These are phyloP conservation scores for Rhinichthys osculus DNA, from an alignment of 2,797 vertebrate species.

Conservation along the genomic window DNA sequence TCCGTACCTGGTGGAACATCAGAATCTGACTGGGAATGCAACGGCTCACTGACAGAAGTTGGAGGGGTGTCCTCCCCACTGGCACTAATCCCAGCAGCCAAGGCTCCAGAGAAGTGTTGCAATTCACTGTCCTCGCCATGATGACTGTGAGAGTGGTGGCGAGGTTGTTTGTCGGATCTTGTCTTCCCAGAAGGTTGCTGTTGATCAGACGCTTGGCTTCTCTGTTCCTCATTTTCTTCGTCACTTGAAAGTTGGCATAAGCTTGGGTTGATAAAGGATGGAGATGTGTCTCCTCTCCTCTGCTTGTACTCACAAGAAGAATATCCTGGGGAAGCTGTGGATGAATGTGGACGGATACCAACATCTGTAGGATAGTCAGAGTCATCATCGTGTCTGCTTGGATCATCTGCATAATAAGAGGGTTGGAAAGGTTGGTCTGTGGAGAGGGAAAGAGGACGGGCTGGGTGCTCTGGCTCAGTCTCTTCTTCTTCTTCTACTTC, in stretches of 20 bases:
- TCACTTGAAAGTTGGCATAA: slow-evolving; percentile 85
- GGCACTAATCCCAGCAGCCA: slow-evolving; percentile 72
- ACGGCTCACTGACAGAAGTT: slow-evolving; percentile 93
- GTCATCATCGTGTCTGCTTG: slow-evolving; percentile 68
- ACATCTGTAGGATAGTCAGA: slow-evolving; percentile 66
- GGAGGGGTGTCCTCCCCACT: slow-evolving; percentile 93
- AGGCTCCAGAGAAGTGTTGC: slow-evolving; percentile 75
- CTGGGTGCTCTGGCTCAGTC: slow-evolving; percentile 81
- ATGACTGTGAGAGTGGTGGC: slow-evolving; percentile 64
- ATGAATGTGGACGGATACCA: slow-evolving; percentile 73
- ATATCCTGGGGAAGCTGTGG: slow-evolving; percentile 78
- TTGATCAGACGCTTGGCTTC: slow-evolving; percentile 74
- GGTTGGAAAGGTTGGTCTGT: slow-evolving; percentile 80
- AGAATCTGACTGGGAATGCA: slow-evolving; percentile 94
- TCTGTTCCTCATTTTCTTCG: slow-evolving; percentile 86
- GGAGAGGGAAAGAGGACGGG: slow-evolving; percentile 85
- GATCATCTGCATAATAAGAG: slow-evolving; percentile 74
- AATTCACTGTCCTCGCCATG: slow-evolving; percentile 67
- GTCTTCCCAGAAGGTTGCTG: slow-evolving; percentile 83
- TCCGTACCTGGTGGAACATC: slow-evolving; percentile 91
- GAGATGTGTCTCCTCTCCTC: slow-evolving; percentile 89
- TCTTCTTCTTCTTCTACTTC: slow-evolving; percentile 82
- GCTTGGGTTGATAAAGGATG: slow-evolving; percentile 94
- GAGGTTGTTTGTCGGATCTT: slow-evolving; percentile 75
- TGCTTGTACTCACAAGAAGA: slow-evolving; percentile 85